Conservation (phyloP, 2,888 invertebrate genomes). For the Patella depressa region DNA sequence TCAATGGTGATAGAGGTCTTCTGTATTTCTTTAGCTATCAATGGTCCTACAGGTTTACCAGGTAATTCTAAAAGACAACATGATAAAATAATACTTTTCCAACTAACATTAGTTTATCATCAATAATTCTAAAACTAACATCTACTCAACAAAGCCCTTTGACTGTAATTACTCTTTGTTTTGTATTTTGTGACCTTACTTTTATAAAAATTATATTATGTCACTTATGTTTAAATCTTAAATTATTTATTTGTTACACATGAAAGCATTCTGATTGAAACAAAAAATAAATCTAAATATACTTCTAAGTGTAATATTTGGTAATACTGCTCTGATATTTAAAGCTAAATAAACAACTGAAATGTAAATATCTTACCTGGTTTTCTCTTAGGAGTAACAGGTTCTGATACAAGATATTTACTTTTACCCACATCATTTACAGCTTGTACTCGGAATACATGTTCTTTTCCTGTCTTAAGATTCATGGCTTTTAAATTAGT, state of each 20-base stretch:
- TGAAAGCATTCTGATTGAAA: too few relatives aligned
- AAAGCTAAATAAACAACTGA: background rate
- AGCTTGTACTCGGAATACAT: constrained; percentile 59
- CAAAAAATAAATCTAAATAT: too few relatives aligned
- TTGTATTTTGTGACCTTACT: too few relatives aligned
- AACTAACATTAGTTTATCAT: background rate
- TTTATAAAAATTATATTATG: too few relatives aligned
- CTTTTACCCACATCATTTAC: constrained; percentile 55
- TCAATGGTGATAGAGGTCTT: constrained; percentile 52
- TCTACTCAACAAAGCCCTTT: too few relatives aligned
- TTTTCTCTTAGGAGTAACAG: constrained; percentile 50
- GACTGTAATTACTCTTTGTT: too few relatives aligned
- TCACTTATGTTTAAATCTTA: too few relatives aligned
- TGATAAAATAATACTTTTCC: background rate
- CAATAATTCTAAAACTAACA: too few relatives aligned
- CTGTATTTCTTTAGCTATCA: constrained; percentile 39
- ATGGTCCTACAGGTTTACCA: constrained; percentile 49
- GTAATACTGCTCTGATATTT: too few relatives aligned
- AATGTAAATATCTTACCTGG: constrained; percentile 77
- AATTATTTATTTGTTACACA: too few relatives aligned
- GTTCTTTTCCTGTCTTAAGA: constrained; percentile 76
- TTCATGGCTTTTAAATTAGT: constrained; percentile 68
- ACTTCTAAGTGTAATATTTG: too few relatives aligned
- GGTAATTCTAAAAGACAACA: constrained; percentile 44
- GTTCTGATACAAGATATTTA: constrained; percentile 50